These are phyloP conservation scores for Alectura lathami DNA, from an alignment of 2,113 vertebrate species.

Conservation along the genomic window DNA sequence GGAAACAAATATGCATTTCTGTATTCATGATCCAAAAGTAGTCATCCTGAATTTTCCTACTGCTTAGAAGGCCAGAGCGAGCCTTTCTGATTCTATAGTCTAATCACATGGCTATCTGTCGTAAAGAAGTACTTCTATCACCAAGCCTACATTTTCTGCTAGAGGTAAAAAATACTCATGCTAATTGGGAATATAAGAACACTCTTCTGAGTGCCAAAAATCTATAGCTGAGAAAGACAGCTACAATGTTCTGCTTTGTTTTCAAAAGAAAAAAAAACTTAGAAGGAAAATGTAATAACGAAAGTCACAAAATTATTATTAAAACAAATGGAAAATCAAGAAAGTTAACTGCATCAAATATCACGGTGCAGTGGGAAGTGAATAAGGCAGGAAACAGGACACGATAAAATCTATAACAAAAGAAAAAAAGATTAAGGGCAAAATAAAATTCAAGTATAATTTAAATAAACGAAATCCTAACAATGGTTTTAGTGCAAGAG, in stretches of 20 bases:
- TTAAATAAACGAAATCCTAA: constrained; percentile 22
- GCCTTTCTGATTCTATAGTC: not conserved
- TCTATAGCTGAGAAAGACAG: not conserved
- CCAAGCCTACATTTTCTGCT: not conserved
- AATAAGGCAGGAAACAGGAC: constrained; percentile 28
- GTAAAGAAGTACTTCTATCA: not conserved
- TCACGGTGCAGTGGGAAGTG: not conserved
- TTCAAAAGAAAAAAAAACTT: not conserved
- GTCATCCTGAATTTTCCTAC: not conserved
- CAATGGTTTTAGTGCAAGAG: constrained; percentile 17
- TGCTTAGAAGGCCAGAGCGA: not conserved
- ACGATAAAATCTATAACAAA: constrained; percentile 7
- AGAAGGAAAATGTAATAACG: not conserved
- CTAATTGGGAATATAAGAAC: constrained; percentile 44
- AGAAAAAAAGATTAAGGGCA: not conserved
- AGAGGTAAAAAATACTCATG: constrained; percentile 15
- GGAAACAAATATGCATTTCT: not conserved
- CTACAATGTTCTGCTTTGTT: not conserved
- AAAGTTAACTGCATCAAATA: not conserved
- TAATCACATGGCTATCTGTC: not conserved
- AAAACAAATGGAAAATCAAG: not conserved
- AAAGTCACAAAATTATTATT: not conserved
- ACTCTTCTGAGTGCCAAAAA: not conserved
- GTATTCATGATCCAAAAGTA: not conserved
- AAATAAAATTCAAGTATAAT: not conserved